Evolutionary conservation across 2,797 vertebrate genomes (phyloP), one percentile per base, ranked within the genome.

Genomic region (Sebastes minor): DNA sequence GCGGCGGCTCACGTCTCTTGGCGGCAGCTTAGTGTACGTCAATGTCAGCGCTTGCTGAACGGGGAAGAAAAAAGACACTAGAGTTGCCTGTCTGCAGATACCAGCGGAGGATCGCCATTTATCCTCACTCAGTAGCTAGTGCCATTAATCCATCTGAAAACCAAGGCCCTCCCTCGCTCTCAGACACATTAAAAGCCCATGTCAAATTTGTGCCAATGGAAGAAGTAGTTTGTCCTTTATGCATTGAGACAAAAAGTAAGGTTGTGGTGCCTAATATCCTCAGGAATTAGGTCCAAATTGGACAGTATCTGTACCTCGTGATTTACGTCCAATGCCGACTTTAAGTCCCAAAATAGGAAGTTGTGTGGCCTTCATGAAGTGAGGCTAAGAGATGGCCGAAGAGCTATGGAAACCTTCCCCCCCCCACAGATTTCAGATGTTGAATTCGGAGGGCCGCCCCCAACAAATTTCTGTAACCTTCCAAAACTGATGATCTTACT

Each of bases 81-180:
- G 28, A 52, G 69, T 72, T 76, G 76, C 69, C 74, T 59, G 57
- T 70, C 78, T 73, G 71, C 73, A 71, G 71, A 80, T 66, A 56
- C 76, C 55, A 74, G 57, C 10, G 32, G 55, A 67, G 30, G 33
- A 75, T 74, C 46, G 55, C 71, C 59, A 79, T 85, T 86, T 84
- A 87, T 90, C 76, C 46, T 49, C 55, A 33, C 28, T 59, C 72
- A 35, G 30, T 74, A 68, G 71, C 74, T 78, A 49, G 35, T 80
- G 74, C 65, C 62, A 52, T 85, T 92, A 91, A 92, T 89, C 80
- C 74, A 22, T 69, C 81, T 78, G 67, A 64, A 87, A 83, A 87
- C 84, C 68, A 90, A 88, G 46, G 73, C 60, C 22, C 30, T 28
- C 60, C 22, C 30, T 35, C 8, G 3, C 46, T 76, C 55, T 77